Evolutionary conservation across 1,140 invertebrate genomes (phyloP), one percentile per base, ranked within the genome.

Genomic region (Choristoneura fumiferana): DNA sequence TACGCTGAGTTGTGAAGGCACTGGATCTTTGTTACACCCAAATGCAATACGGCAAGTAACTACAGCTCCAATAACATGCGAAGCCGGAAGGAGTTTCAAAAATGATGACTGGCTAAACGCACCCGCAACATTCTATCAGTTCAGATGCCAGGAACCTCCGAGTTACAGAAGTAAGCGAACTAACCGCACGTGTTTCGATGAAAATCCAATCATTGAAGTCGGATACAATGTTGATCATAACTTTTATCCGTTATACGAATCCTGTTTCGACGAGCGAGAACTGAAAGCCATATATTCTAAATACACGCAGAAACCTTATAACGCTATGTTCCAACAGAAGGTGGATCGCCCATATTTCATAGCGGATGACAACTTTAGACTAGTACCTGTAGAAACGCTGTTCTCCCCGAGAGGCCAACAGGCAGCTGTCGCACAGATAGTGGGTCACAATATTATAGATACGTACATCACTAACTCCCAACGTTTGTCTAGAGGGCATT

Each of bases 401-500:
- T 85, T 85, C 22, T 84, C 79, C 12, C 78, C 83, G 0, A 45
- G 57, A 58, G 73, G 71, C n/a, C 79, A 76, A 17, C 80, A 68
- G 58, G 13, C 53, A 15, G 78, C 80, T 3, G 70, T 89, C 4
- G 69, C 73, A 4, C 57, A 72, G 34, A 15, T 78, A 8, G 78
- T 89, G 0, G 84, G 86, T 4, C 1, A 56, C 4, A 29, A 29
- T 6, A 59, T 64, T 29, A 59, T 81, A 8, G 69, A 83, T 22
- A 58, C 17, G 1, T 84, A 82, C 43, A 54, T 87, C 0, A 83
- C 75, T 3, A 12, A 40, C 57, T 14, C 45, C 3, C 62, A 84
- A 55, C 69, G 73, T 45, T 77, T 94, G 53, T 91, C 93, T 0
- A 84, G 92, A 54, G 93, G 94, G 15, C 94, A 95, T 78, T 78